phyloP scores from a whole-genome alignment of 1,140 invertebrate genomes.

The Aradophagus sp. region DNA sequence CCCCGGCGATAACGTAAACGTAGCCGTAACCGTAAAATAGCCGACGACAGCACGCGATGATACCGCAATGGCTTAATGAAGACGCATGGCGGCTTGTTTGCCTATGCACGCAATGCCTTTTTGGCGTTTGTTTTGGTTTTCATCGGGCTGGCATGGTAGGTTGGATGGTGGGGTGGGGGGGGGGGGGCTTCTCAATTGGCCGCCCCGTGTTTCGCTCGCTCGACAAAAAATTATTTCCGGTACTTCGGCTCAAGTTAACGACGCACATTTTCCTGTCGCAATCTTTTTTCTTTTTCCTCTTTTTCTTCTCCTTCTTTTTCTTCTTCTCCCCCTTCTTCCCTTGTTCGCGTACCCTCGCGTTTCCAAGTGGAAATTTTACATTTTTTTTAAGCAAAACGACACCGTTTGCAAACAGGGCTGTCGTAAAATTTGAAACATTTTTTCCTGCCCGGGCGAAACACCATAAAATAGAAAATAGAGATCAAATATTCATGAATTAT shows the following conservation, averaged over 20 bases:
- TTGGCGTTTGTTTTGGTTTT: conserved; percentile 44
- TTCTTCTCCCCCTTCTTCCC: too few relatives aligned
- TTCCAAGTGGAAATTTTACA: conserved; percentile 2
- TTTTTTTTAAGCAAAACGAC: conserved; percentile 7
- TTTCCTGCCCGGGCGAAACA: conserved; percentile 9
- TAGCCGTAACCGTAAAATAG: conserved; percentile 58
- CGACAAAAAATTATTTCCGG: conserved; percentile 17
- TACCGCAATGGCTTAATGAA: conserved; percentile 61
- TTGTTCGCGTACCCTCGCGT: too few relatives aligned
- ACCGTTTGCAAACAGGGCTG: neutral
- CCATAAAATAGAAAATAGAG: conserved; percentile 25
- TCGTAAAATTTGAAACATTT: conserved; percentile 33
- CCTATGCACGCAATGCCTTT: conserved; percentile 49
- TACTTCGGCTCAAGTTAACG: conserved; percentile 11
- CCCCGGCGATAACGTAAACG: conserved; percentile 42
- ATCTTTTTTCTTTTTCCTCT: conserved; percentile 2
- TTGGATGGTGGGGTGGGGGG: too few relatives aligned
- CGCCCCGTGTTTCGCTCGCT: conserved; percentile 1
- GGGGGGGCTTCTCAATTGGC: conserved; percentile 30
- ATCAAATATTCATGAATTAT: conserved; percentile 41
- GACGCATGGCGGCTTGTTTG: conserved; percentile 59
- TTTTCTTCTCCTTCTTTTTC: too few relatives aligned
- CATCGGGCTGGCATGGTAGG: too few relatives aligned
- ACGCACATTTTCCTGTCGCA: conserved; percentile 3
- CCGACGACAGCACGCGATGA: conserved; percentile 58